Evolutionary conservation across 2,797 vertebrate genomes (phyloP).

Genomic region (Sylvia borin): DNA sequence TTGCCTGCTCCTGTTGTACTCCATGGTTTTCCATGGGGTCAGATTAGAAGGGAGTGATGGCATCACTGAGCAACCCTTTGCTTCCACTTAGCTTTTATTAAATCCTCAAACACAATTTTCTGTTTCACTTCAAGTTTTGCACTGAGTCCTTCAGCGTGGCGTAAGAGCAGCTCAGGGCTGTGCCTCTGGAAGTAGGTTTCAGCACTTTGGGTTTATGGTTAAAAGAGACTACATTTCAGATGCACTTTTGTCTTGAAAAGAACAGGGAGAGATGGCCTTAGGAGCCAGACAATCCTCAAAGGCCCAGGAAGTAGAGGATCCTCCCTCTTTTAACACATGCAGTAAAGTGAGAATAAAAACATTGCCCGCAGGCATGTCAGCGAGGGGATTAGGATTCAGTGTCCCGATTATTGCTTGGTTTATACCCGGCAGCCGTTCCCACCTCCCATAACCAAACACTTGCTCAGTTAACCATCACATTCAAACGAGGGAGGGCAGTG

Average conservation of each 20-base stretch:
- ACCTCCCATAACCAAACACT: not conserved
- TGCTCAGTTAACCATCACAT: not conserved
- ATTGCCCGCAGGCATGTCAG: slow-evolving; percentile 30
- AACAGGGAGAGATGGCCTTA: not conserved
- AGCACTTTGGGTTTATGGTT: not conserved
- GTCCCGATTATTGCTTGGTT: not conserved
- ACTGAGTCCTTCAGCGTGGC: not conserved
- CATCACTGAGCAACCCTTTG: not conserved
- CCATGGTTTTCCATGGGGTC: not conserved
- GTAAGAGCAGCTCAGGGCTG: not conserved
- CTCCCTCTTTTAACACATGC: slow-evolving; percentile 5
- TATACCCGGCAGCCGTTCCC: not conserved
- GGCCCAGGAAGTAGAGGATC: not conserved
- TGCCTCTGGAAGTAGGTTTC: not conserved
- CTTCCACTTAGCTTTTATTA: not conserved
- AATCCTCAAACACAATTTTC: not conserved
- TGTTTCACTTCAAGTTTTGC: not conserved
- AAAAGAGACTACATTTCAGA: not conserved
- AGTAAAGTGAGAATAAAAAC: slow-evolving; percentile 38
- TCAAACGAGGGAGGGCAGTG: not conserved
- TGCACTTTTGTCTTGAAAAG: slow-evolving; percentile 6
- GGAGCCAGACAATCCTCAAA: slow-evolving; percentile 1
- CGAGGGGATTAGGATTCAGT: slow-evolving; percentile 24
- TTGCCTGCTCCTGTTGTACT: not conserved
- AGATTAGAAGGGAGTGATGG: not conserved